Evolutionary conservation across 2,113 vertebrate species (phyloP).

Genomic region (Phyllopteryx taeniolatus): DNA sequence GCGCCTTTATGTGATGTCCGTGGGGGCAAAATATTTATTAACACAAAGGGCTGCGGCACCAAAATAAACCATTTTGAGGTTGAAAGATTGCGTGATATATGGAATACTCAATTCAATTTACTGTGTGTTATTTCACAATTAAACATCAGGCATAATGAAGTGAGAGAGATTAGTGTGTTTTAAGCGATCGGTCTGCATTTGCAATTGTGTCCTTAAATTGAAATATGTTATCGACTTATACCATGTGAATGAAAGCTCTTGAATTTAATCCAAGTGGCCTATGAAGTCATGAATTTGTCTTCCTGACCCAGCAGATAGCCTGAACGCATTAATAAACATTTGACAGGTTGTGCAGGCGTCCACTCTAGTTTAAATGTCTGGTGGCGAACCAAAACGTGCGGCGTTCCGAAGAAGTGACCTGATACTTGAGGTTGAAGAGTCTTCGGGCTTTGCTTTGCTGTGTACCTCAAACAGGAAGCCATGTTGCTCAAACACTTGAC

Average conservation of each 20-base stretch:
- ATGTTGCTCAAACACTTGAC: constrained; percentile 33
- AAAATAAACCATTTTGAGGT: constrained; percentile 3
- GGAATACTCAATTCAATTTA: not conserved
- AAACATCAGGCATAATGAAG: not conserved
- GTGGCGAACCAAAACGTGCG: not conserved
- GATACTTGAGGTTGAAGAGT: constrained; percentile 4
- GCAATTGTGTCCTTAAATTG: not conserved
- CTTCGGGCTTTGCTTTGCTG: too few relatives aligned
- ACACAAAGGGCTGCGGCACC: not conserved
- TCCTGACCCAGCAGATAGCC: too few relatives aligned
- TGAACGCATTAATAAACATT: constrained; percentile 13
- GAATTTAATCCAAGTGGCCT: not conserved
- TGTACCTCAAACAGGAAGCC: constrained; percentile 29
- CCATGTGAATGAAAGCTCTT: not conserved
- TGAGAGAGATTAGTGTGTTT: not conserved
- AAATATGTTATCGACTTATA: too few relatives aligned
- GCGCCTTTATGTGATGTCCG: constrained; percentile 1
- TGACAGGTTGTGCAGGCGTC: constrained; percentile 7
- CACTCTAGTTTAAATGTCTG: not conserved
- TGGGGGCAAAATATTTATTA: not conserved
- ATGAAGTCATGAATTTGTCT: not conserved
- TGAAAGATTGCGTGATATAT: constrained; percentile 2
- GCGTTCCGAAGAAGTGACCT: not conserved
- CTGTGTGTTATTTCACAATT: not conserved
- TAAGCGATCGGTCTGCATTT: not conserved